Evolutionary conservation across 2,113 vertebrate genomes (phyloP).

Genomic region (Hipposideros armiger): DNA sequence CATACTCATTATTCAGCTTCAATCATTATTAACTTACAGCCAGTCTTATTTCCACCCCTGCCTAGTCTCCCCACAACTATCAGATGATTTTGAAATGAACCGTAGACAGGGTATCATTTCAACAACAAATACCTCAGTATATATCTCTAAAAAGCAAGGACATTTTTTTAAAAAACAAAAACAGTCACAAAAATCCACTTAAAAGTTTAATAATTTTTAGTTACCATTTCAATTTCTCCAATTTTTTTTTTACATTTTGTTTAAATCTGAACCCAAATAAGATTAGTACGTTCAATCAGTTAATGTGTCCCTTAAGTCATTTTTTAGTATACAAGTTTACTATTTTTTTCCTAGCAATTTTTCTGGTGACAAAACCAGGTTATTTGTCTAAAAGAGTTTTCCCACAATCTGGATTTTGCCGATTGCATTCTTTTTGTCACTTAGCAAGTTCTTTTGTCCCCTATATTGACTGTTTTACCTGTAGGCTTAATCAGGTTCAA

Average conservation of each 20-base stretch:
- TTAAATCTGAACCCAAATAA: background rate
- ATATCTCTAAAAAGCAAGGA: background rate
- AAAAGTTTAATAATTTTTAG: background rate
- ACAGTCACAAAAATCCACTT: background rate
- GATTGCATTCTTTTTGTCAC: background rate
- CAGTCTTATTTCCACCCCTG: background rate
- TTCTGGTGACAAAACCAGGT: background rate
- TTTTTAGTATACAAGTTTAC: background rate
- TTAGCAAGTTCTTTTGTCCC: background rate
- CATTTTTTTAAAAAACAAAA: background rate
- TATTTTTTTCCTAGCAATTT: background rate
- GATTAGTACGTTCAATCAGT: background rate
- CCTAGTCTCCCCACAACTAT: background rate
- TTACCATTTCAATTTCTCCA: slow-evolving; percentile 15
- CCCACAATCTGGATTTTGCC: background rate
- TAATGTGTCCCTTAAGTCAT: background rate
- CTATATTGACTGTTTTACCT: background rate
- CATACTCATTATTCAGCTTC: background rate
- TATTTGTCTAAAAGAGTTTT: background rate
- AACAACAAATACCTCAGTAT: background rate
- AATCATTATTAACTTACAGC: background rate
- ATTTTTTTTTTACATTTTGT: background rate
- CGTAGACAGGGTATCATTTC: background rate
- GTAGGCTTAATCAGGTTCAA: background rate
- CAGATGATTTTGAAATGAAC: slow-evolving; percentile 15